Percentiles rank a stretch among this genome's conserved stretches.
Evolutionary conservation across 1,140 invertebrate species (phyloP).

Genomic region (Calephelis virginiensis): DNA sequence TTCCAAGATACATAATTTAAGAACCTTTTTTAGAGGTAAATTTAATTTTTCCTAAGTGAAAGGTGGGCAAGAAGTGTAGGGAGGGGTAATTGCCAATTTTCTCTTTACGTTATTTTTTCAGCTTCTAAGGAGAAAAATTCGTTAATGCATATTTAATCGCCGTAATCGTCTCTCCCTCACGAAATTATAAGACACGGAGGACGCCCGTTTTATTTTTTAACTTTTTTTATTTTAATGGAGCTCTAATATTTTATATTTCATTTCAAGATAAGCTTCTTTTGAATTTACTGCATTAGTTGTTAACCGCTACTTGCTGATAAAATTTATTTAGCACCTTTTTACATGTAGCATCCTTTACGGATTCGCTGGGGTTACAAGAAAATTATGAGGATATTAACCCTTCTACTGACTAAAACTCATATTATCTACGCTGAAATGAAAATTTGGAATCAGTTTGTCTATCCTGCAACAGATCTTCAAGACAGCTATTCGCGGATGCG

Average conservation of each 20-base stretch:
- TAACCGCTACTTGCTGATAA: too few species aligned
- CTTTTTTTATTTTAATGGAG: constrained; percentile 40
- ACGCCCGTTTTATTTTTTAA: constrained; percentile 41
- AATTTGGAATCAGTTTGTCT: too few species aligned
- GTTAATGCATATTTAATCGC: constrained; percentile 78
- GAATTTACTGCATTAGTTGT: neutral
- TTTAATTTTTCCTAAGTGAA: constrained; percentile 57
- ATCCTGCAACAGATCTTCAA: too few species aligned
- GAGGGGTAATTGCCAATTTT: constrained; percentile 74
- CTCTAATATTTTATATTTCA: constrained; percentile 40
- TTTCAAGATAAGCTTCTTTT: constrained; percentile 4
- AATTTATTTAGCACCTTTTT: too few species aligned
- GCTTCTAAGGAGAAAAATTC: constrained; percentile 77
- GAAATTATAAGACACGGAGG: constrained; percentile 51
- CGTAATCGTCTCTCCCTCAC: constrained; percentile 68
- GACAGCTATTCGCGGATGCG: too few species aligned
- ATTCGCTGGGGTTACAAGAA: too few species aligned
- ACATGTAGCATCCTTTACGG: too few species aligned
- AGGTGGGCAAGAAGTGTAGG: constrained; percentile 45
- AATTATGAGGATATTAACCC: too few species aligned
- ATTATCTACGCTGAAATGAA: too few species aligned
- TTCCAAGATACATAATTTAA: constrained; percentile 41
- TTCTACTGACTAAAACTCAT: too few species aligned
- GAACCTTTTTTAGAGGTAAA: constrained; percentile 63
- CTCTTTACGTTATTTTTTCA: constrained; percentile 73